Base-by-base conservation (phyloP, 2,888 invertebrate species). In the Trichopria drosophilae region DNA sequence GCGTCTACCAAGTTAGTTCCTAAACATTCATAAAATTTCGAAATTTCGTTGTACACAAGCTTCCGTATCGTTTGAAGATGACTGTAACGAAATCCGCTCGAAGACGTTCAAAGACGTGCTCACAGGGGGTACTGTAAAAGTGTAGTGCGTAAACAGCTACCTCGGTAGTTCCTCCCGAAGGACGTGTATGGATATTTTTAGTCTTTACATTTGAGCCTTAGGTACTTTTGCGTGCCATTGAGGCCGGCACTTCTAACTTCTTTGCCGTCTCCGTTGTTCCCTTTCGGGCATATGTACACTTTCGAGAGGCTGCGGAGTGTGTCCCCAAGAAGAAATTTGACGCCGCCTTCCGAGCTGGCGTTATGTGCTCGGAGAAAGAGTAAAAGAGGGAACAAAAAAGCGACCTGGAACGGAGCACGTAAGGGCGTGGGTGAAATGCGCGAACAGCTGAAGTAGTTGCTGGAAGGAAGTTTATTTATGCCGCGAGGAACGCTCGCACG, bases 281-380 rank as follows among this genome's bases (percentile, higher is more conserved):
- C 52, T n/a, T n/a, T 43, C 26, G 48, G 48, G 48, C 52, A 53
- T 53, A 48, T 53, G 52, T 48, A 48, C 47, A 19, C 48, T 47
- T 53, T 56, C 53, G 51, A 53, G 48, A 53, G 53, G 44, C 47
- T 45, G 54, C 46, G 36, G 53, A 50, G 54, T 55, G 58, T 55
- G 55, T 58, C 52, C 52, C 55, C 54, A 53, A 32, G 54, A 51
- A 58, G 50, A 55, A 51, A 55, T 51, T 55, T 54, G 55, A 58
- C 50, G 54, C 58, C 58, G 50, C 48, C 49, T 45, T 53, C 47
- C 51, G 45, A 51, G 52, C 53, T 58, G 55, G 51, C 55, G 48
- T 53, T 55, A 32, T 48, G 42, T 43, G 43, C 51, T 45, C 51
- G 36, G 18, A 44, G 53, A 42, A 28, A 46, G 47, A 45, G 41